Conservation (phyloP, 2,888 invertebrate species). For the Morinoia aosen region DNA sequence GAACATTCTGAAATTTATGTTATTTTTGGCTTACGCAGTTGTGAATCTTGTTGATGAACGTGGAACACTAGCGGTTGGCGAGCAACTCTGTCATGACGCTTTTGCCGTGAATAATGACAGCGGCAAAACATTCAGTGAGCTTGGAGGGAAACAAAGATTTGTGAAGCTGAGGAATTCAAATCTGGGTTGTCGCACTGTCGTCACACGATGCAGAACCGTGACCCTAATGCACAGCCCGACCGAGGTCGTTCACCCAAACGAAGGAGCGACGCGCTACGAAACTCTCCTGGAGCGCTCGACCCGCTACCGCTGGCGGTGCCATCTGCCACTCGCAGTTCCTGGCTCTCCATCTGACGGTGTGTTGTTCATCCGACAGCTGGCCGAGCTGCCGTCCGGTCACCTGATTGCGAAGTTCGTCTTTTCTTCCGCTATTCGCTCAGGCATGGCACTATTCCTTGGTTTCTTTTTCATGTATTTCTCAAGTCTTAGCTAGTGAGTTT, state of each 20-base stretch:
- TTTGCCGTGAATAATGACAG: not conserved
- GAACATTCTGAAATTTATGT: not conserved
- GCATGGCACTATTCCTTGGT: not conserved
- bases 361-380: constrained; percentile 42
- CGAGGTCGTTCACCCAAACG: constrained; percentile 40
- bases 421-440: not conserved
- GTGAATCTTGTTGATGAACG: not conserved
- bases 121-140: not conserved
- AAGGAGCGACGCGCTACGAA: constrained; percentile 9
- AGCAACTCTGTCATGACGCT: not conserved
- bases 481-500: not conserved
- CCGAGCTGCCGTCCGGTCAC: constrained; percentile 28
- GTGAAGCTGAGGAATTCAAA: not conserved
- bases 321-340: constrained; percentile 50
- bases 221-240: constrained; percentile 5
- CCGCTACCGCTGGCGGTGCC: constrained; percentile 41
- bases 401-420: constrained; percentile 13
- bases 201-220: constrained; percentile 33
- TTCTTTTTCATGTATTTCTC: not conserved
- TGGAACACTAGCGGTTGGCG: not conserved
- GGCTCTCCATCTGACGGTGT: constrained; percentile 41
- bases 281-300: constrained; percentile 33
- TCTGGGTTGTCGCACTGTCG: not conserved
- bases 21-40: not conserved
- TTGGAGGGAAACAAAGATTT: not conserved